These are phyloP conservation scores for Sicus ferrugineus DNA, from an alignment of 2,888 invertebrate species.

Conservation along the genomic window DNA sequence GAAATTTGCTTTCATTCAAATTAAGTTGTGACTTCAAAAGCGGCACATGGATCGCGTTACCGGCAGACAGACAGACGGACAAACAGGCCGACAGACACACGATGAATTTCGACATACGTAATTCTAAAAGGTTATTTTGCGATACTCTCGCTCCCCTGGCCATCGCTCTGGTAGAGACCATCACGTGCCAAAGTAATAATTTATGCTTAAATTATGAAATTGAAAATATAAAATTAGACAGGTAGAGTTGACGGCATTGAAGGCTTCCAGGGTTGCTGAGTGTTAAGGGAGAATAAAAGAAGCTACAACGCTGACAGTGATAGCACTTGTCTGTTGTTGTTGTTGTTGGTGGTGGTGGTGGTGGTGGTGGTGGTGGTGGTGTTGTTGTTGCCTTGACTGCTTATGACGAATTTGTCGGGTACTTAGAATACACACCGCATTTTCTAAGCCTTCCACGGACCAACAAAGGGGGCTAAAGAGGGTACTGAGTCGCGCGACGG, in stretches of 20 bases:
- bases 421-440: too few species aligned
- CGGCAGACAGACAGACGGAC: background rate
- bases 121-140: background rate
- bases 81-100: background rate
- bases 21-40: background rate
- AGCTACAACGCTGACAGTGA: background rate
- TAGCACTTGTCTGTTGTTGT: background rate
- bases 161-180: background rate
- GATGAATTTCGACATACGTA: background rate
- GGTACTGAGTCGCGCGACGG: background rate
- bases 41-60: background rate
- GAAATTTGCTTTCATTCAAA: background rate
- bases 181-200: constrained; percentile 45
- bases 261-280: background rate
- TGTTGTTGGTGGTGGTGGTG: too few species aligned
- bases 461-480: background rate
- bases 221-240: constrained; percentile 20
- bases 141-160: background rate
- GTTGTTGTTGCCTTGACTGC: background rate
- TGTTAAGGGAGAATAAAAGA: background rate
- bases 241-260: background rate
- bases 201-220: constrained; percentile 44
- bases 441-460: too few species aligned
- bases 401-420: background rate
- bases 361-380: too few species aligned